Conservation (phyloP, 2,113 vertebrate species). For the Pelvicachromis taeniatus region DNA sequence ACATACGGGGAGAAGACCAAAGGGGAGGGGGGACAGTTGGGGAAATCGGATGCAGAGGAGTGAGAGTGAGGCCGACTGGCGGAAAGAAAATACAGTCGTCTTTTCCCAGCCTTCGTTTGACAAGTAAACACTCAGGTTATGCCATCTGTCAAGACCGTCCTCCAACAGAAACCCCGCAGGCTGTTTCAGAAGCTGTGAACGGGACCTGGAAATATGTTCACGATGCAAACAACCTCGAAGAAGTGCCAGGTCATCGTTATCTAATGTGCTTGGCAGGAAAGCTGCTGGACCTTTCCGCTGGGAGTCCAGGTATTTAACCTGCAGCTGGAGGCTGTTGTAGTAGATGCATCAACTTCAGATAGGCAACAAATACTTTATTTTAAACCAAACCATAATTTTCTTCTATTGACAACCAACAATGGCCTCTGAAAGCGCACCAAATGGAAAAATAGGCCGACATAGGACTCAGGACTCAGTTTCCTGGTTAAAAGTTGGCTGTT, state of each 20-base stretch:
- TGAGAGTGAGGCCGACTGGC: constrained; percentile 3
- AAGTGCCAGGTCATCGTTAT: neutral
- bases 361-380: neutral
- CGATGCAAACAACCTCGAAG: neutral
- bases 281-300: neutral
- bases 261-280: neutral
- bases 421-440: neutral
- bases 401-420: neutral
- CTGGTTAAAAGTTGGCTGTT: neutral
- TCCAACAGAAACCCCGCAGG: neutral
- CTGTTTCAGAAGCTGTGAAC: neutral
- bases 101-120: neutral
- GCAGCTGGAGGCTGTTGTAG: neutral
- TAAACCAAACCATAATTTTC: neutral
- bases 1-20: constrained; percentile 17
- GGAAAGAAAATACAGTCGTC: neutral
- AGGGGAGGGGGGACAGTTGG: neutral
- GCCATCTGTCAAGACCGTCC: neutral
- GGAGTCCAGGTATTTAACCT: neutral
- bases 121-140: neutral
- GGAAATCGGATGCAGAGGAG: constrained; percentile 33
- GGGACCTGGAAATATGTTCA: neutral
- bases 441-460: neutral
- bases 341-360: neutral
- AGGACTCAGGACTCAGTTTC: neutral